Conservation (phyloP, 2,888 invertebrate species). For the Sylvicola fuscatus region DNA sequence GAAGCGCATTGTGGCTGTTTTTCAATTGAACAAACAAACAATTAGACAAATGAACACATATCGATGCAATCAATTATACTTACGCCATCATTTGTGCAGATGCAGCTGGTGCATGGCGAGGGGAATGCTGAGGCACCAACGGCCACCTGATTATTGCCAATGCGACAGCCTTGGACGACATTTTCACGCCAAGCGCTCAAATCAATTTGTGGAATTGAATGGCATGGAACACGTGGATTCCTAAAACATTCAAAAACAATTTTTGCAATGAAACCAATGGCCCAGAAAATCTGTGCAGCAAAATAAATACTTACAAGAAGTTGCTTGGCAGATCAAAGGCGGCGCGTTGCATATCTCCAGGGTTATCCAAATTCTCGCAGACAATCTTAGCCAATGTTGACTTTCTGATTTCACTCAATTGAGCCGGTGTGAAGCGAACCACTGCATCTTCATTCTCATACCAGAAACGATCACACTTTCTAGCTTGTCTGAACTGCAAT, state of each 20-base stretch:
- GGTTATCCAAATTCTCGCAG: conserved; percentile 76
- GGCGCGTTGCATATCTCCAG: conserved; percentile 70
- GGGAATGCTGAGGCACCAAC: conserved; percentile 72
- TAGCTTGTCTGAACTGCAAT: conserved; percentile 73
- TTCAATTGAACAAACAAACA: conserved; percentile 5
- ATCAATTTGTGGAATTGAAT: conserved; percentile 59
- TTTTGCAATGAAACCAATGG: too few species aligned
- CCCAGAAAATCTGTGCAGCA: conserved; percentile 1
- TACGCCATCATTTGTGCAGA: conserved; percentile 71
- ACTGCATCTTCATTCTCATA: conserved; percentile 72
- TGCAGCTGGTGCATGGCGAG: conserved; percentile 77
- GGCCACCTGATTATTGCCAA: conserved; percentile 55
- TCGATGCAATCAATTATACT: conserved; percentile 25
- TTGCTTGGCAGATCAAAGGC: conserved; percentile 81
- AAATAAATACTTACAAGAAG: conserved; percentile 48
- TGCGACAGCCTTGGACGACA: conserved; percentile 55
- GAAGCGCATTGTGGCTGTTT: conserved; percentile 74
- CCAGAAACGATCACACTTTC: conserved; percentile 92
- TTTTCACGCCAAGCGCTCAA: conserved; percentile 69
- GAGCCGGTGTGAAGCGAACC: conserved; percentile 63
- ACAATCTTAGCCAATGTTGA: conserved; percentile 63
- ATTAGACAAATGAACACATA: not conserved
- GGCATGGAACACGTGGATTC: conserved; percentile 72
- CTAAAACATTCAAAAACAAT: conserved; percentile 21
- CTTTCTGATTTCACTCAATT: conserved; percentile 74